Base-by-base conservation (phyloP, 1,140 invertebrate genomes). In the Drosophila elegans region DNA sequence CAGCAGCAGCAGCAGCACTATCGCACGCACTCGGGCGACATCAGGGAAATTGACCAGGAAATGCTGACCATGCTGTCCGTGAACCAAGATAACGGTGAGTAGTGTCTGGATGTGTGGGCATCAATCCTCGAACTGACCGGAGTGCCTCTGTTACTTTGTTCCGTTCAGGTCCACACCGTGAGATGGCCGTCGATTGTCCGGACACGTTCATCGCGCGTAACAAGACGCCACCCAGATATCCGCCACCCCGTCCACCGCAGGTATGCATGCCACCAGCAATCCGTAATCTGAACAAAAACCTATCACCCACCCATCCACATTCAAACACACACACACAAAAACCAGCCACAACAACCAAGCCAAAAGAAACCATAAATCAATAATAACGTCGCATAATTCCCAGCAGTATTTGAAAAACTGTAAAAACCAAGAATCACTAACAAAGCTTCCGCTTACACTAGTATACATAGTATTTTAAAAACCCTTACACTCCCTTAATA, bases 161-260 rank as follows among this genome's bases (percentile, higher is more conserved):
- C 25, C 36, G 93, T 57, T 25, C 52, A 95, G 95, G 96, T 93
- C 96, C 96, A 89, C 96, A 97, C 94, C 95, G 97, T 91, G 98
- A 99, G 95, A 98, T 99, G 97, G 97, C 98, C 86, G 98, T 99
- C 91, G 98, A 99, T 93, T 98, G 98, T 72, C 98, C 98, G 85
- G 98, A 98, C 91, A 96, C 96, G 88, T 99, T 99, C 93, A 96
- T 98, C 78, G 97, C 95, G 76, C 94, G 96, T 92, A 97, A 96
- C 93, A 99, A 97, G 94, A 98, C 95, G 68, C 97, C 96, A 74
- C 98, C 97, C 76, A 95, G 97, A 91, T 99, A 98, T 94, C 97
- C 97, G 54, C 96, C 96, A 32, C 96, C 95, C 13, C 95, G 95
- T 76, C 94, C 94, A 56, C 93, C 94, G 57, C 91, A 92, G 91